Evolutionary conservation across 2,113 vertebrate genomes (phyloP), one percentile per base, ranked within the genome.

Genomic region (Epinephelus cyanopodus): DNA sequence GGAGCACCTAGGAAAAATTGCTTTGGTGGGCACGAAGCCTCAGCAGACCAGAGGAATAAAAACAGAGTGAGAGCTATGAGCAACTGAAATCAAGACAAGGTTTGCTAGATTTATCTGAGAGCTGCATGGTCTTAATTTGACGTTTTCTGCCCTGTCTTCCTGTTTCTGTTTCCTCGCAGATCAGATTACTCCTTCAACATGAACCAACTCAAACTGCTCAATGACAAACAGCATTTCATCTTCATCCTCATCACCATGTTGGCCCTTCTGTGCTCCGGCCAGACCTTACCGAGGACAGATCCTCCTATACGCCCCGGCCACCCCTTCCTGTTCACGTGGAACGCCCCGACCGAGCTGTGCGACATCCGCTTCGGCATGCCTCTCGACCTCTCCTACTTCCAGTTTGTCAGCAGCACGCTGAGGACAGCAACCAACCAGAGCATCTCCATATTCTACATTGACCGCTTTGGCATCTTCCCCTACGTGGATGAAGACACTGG

Each of bases 381-480:
- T 0, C 70, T 97, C 47, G 95, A 97, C 82, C 89, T 97, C 70
- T 93, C 75, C 21, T 50, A 96, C 82, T 97, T 95, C 82, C 88
- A 94, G 39, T 23, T 95, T 1, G 78, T 94, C 53, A 96, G 96
- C 89, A 95, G 93, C 77, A 96, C 96, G 5, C 42, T 89, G 66
- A 94, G 92, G 84, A 48, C 81, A 1, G 84, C 88, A 0, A 94
- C 71, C 23, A 90, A 93, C 72, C 96, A 97, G 87, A 90, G 78
- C 39, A 82, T 97, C 77, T 94, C 95, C 53, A 90, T 98, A 64
- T 98, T 97, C 92, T 97, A 97, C 77, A 86, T 77, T 10, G 95
- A 96, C 78, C 96, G 95, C 77, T 96, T 97, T 57, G 97, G 97
- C 50, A 84, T 94, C 66, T 97, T 97, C 62, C 97, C 97, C 39